Evolutionary conservation across 2,888 invertebrate species (phyloP), one percentile per base, ranked within the genome.

Genomic region (Chymomyza amoena): DNA sequence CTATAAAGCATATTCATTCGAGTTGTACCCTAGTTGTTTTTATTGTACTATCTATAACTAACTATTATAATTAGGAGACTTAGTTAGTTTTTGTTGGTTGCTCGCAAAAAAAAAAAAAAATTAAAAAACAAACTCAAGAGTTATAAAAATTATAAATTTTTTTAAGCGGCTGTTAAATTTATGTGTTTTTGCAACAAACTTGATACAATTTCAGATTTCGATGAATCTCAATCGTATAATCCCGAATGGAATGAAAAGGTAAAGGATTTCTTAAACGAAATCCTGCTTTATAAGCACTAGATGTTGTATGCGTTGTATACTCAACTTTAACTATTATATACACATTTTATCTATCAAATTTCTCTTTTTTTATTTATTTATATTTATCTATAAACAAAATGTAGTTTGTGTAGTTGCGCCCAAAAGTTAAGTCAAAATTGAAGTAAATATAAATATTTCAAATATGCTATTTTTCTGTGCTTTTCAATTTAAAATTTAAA

Each of bases 211-310:
- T 75, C 91, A 91, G 92, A 92, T 91, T 92, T 91, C 84, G 92
- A 92, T 83, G 92, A 92, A 86, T 85, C 89, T 75, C 90, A 91
- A 88, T 88, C 91, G 75, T 91, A 90, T 87, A 91, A 90, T 85
- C 89, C 89, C 77, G 91, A 92, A 79, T 92, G 92, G 91, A 91
- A 90, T 85, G 90, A 91, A 85, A 91, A 91, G 91, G 91, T 92
- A 92, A 90, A 84, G 70, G 76, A 71, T 76, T 82, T 84, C 87
- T 36, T 59, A 16, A 60, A 61, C 50, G 88, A 76, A 80, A 73
- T 82, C 80, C 77, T 77, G 68, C 59, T 68, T 54, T 63, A 69
- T 64, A 66, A 36, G 68, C 71, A 6, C 73, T 75, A 66, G 66
- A 54, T 68, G 61, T 70, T 68, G 64, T 65, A 63, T 63, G 16